Evolutionary conservation across 2,113 vertebrate genomes (phyloP), one percentile per base, ranked within the genome.

Genomic region (Nycticebus coucang): DNA sequence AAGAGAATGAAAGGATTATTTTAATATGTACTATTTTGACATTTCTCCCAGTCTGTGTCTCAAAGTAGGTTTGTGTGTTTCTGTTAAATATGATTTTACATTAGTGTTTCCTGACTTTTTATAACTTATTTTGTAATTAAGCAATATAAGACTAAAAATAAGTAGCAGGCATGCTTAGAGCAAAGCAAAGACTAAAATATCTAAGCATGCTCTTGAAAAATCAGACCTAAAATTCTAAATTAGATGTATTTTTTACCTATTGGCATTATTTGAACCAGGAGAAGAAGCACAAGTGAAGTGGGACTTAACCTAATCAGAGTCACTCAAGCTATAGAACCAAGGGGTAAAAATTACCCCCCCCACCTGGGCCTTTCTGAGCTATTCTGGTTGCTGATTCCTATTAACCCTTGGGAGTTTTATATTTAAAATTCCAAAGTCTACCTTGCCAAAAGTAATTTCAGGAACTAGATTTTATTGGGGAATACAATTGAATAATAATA

Each of bases 1-100:
- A 93, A 94, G 77, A 92, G 89, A 94, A 96, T 8, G 10, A 78
- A 90, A 88, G 64, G 24, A 87, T 97, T 93, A 87, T 93, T 72
- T 78, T 94, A 57, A 62, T 78, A 30, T 17, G 45, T 72, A 53
- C 62, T 57, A 3, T 82, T 80, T 81, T 68, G 60, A 45, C 30
- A 84, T 55, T 94, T 80, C 66, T 9, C n/a, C 75, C 45, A 53
- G 21, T 22, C 45, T n/a, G 8, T 50, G 28, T 91, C 94, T 93
- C 81, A 33, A 62, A 92, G 66, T 68, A 89, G 62, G 82, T 93
- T 82, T 90, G 57, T 81, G 12, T 82, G 14, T 93, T 95, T 97
- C 96, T 71, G 88, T 95, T 64, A 85, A 97, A 92, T 95, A 90
- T 68, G 2, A 82, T 97, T 96, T 96, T 91, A 35, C 26, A 57